A percentile compares a stretch with the other conserved stretches of the same genome.
phyloP scores from a whole-genome alignment of 2,888 invertebrate species.

The Eumacrocentrus americanus region DNA sequence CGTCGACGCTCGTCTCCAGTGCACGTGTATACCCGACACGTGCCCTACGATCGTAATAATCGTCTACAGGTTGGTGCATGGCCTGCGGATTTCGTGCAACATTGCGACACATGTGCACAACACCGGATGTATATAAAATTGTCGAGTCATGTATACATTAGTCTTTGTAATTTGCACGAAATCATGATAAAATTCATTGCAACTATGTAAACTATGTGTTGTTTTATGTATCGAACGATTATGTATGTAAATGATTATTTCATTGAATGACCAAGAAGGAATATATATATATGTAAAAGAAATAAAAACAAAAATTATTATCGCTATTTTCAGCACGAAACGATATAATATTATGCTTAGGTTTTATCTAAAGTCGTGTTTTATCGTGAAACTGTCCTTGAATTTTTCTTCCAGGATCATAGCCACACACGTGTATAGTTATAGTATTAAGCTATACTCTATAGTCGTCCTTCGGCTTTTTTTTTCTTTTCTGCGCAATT shows the following conservation, averaged over 20 bases:
- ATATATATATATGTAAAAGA: no score
- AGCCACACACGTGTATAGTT: neutral
- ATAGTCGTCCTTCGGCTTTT: neutral
- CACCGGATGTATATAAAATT: neutral
- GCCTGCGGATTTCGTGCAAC: neutral
- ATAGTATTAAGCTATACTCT: neutral
- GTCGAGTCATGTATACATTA: neutral
- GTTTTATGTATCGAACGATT: no score
- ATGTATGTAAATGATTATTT: no score
- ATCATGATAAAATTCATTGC: neutral
- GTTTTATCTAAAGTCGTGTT: no score
- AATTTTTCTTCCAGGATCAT: no score
- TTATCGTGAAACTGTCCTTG: no score
- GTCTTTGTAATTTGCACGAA: neutral
- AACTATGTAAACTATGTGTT: no score
- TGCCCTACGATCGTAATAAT: neutral
- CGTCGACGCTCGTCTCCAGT: neutral
- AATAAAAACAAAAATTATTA: neutral
- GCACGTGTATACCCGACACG: constrained; percentile 7
- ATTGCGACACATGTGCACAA: neutral
- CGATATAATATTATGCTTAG: no score
- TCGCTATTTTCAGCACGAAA: constrained; percentile 1
- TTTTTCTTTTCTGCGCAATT: neutral
- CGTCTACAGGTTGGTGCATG: neutral
- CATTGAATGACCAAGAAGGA: no score